Base-by-base conservation (phyloP, 2,113 vertebrate genomes). In the Mungos mungo region DNA sequence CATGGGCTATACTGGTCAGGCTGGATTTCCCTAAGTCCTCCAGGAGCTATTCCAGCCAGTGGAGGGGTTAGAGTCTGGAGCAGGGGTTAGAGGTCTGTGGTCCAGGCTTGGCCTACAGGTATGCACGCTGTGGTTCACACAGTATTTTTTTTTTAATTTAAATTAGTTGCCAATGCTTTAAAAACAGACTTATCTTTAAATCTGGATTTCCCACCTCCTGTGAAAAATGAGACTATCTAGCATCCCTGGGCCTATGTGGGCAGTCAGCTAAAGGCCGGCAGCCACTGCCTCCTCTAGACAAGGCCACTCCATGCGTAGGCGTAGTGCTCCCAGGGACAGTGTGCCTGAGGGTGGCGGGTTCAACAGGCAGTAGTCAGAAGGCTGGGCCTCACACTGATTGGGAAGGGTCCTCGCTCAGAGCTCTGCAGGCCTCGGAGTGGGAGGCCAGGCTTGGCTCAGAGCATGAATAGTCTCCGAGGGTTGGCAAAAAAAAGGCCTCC, bases 161-260 rank as follows among this genome's bases (percentile, higher is more conserved):
- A 92, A 83, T 92, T 77, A 57, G 35, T 72, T 87, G 27, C 2
- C 7, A 86, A 31, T 41, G 35, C 86, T 92, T 82, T 83, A 1
- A 82, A 95, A 93, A 93, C 8, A 79, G 33, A 86, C 6, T 45
- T n/a, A 68, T 54, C 21, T 74, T 92, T 81, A 95, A 80, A 80
- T 89, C 41, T 79, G 18, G 69, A 83, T 68, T 69, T 60, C n/a
- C 7, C 82, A 31, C 25, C 60, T 83, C 33, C 54, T 86, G 14
- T 65, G 31, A 69, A 81, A 95, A 87, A 77, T 15, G 15, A 33
- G 68, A 85, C 12, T 60, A 45, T 31, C 7, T 63, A 68, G 86
- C 19, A 92, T 77, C 50, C 33, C 33, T 16, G 9, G 31, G 68
- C 35, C 47, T 65, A 82, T 10, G 33, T 0, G 16, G 19, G 14